Conservation (phyloP, 2,113 vertebrate genomes). For the Platysternon megacephalum region DNA sequence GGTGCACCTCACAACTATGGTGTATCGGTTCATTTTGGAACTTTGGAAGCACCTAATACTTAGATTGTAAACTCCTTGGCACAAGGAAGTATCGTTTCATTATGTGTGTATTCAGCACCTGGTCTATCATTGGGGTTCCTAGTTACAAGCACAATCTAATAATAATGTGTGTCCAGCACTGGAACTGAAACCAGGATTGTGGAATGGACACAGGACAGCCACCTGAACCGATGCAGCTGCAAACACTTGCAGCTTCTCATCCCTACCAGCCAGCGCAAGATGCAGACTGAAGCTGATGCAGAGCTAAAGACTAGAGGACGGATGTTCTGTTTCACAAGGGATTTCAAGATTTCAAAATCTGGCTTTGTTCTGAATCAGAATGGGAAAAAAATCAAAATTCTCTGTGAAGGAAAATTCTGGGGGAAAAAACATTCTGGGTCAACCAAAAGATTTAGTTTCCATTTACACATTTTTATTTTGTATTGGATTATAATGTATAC, state of each 20-base stretch:
- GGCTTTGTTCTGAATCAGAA: background rate
- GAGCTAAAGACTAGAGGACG: background rate
- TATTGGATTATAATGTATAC: background rate
- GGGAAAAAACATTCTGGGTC: background rate
- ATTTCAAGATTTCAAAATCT: background rate
- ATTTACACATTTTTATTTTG: background rate
- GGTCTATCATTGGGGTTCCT: background rate
- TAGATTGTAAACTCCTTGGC: background rate
- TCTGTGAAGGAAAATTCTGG: background rate
- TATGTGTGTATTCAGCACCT: background rate
- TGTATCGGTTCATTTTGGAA: background rate
- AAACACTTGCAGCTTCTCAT: background rate
- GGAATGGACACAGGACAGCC: background rate
- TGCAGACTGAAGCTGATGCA: background rate
- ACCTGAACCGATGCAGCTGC: conserved; percentile 5
- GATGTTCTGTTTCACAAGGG: background rate
- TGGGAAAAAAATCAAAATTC: background rate
- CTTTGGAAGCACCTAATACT: background rate
- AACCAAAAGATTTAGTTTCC: background rate
- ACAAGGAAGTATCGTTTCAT: background rate
- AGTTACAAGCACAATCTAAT: background rate
- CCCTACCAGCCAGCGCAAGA: fast-evolving
- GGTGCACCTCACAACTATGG: fast-evolving
- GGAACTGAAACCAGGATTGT: background rate
- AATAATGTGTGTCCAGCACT: fast-evolving